Evolutionary conservation across 2,888 invertebrate species (phyloP).

Genomic region (Stegana nigrithorax): DNA sequence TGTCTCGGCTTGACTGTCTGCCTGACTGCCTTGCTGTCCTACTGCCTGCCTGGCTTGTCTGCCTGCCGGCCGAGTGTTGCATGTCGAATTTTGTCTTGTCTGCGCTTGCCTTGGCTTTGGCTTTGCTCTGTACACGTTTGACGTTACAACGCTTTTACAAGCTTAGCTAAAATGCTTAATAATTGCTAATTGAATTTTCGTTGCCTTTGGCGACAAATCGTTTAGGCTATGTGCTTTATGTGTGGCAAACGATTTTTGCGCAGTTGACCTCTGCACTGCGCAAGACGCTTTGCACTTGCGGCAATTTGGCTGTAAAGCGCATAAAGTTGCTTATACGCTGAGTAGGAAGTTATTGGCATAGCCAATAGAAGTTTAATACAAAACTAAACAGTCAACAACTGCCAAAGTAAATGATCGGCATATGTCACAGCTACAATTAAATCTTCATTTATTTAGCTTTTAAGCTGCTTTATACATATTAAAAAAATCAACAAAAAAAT

Average conservation of each 20-base stretch:
- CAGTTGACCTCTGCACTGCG: conserved; percentile 8
- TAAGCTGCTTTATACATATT: too few species aligned
- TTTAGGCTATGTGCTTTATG: conserved; percentile 49
- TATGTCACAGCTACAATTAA: too few species aligned
- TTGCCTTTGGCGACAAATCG: conserved; percentile 57
- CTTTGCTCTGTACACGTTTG: conserved; percentile 24
- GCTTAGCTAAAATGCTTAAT: conserved; percentile 59
- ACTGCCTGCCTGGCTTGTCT: not conserved
- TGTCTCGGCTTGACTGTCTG: conserved; percentile 12
- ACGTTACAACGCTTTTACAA: too few species aligned
- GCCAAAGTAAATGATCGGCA: too few species aligned
- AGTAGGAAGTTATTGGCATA: too few species aligned
- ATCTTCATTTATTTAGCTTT: too few species aligned
- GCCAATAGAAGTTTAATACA: too few species aligned
- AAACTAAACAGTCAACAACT: too few species aligned
- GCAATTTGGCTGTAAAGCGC: too few species aligned
- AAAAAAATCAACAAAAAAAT: too few species aligned
- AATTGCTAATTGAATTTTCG: conserved; percentile 60
- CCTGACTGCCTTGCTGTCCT: not conserved
- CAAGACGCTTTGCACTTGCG: too few species aligned
- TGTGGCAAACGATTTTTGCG: conserved; percentile 25
- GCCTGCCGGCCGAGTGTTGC: conserved; percentile 19
- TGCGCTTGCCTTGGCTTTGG: conserved; percentile 37
- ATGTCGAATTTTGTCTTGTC: conserved; percentile 38
- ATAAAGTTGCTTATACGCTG: too few species aligned